Conservation (phyloP, 2,888 invertebrate genomes). For the Amaurobius ferox region DNA sequence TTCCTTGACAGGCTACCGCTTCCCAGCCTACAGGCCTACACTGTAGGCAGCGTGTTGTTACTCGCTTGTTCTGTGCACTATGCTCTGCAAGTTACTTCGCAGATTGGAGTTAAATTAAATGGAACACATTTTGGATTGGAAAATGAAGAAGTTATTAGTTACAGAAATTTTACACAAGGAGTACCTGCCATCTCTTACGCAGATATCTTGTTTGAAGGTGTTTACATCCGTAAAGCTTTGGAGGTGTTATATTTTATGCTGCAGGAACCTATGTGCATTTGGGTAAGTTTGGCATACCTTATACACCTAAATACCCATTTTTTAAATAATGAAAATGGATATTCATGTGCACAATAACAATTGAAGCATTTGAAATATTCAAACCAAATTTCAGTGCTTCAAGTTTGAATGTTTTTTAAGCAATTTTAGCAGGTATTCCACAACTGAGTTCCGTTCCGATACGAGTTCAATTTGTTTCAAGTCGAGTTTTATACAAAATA, state of each 20-base stretch:
- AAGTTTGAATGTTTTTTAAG: no score
- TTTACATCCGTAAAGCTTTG: conserved; percentile 27
- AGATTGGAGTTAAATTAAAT: conserved; percentile 81
- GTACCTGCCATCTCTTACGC: conserved; percentile 31
- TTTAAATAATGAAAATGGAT: no score
- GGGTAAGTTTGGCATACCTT: conserved; percentile 86
- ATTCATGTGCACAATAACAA: no score
- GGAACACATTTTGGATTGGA: conserved; percentile 30
- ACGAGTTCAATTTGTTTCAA: no score
- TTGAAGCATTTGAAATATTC: no score
- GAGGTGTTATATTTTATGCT: conserved; percentile 83
- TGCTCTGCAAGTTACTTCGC: conserved; percentile 81
- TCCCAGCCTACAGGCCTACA: conserved; percentile 88
- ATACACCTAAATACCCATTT: no score
- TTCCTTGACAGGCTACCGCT: conserved; percentile 86
- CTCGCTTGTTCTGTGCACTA: conserved; percentile 86
- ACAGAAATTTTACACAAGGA: conserved; percentile 42
- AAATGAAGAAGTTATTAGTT: conserved; percentile 35
- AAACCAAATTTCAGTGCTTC: no score
- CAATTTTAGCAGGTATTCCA: no score
- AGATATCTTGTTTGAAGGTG: conserved; percentile 48
- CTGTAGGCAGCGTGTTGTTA: conserved; percentile 85
- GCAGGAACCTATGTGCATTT: conserved; percentile 88
- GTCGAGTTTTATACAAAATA: no score
- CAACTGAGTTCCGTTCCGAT: no score